A percentile compares a stretch with the other conserved stretches of the same genome.
Conservation (phyloP, 1,140 invertebrate genomes). For the Bilobella aurantiaca region DNA sequence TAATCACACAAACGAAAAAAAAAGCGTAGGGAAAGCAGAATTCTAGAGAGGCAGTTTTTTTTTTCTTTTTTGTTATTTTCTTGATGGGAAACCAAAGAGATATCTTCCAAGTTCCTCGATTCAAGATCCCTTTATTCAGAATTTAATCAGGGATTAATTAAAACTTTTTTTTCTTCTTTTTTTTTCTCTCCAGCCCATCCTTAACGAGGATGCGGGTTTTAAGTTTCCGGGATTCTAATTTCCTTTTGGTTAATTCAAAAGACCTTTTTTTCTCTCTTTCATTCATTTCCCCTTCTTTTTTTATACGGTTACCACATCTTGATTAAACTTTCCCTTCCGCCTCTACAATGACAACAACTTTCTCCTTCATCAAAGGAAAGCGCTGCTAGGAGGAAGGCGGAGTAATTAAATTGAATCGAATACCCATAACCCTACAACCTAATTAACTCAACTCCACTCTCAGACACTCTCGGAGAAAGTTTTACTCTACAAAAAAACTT, state of each 20-base stretch:
- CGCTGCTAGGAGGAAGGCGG: neutral
- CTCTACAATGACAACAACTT: neutral
- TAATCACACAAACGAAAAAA: constrained; percentile 10
- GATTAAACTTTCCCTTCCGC: constrained; percentile 29
- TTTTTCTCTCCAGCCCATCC: neutral
- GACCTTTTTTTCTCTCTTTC: constrained; percentile 17
- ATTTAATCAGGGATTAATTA: constrained; percentile 33
- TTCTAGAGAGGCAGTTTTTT: neutral
- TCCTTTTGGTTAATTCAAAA: neutral
- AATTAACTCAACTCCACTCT: too few species aligned
- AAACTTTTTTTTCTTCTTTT: constrained; percentile 28
- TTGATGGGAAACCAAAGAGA: constrained; percentile 28
- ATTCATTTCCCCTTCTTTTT: too few species aligned
- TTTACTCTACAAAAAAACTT: too few species aligned
- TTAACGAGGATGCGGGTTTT: neutral
- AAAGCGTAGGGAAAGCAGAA: neutral
- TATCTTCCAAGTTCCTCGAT: neutral
- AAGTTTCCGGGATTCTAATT: neutral
- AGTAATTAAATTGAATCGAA: neutral
- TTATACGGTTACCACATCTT: too few species aligned
- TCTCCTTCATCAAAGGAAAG: neutral
- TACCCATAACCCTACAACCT: too few species aligned
- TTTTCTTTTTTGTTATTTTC: constrained; percentile 32
- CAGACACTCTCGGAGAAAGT: too few species aligned
- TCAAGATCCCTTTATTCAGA: constrained; percentile 12